Evolutionary conservation across 1,140 invertebrate species (phyloP).

Genomic region (Nomia melanderi): DNA sequence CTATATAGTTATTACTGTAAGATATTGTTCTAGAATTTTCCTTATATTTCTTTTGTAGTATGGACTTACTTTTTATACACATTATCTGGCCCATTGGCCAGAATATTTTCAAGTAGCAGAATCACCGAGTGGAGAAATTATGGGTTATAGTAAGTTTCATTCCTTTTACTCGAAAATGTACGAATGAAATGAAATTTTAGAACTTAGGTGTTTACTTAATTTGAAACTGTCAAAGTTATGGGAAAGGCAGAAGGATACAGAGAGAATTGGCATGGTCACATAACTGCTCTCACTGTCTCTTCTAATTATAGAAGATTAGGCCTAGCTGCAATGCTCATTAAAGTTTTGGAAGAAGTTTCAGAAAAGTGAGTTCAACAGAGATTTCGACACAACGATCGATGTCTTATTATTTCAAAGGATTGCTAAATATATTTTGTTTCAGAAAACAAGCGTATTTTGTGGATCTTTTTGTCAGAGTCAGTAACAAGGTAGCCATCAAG

Average conservation of each 20-base stretch:
- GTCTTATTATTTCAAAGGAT: not conserved
- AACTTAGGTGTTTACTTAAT: constrained; percentile 7
- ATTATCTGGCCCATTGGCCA: constrained; percentile 99
- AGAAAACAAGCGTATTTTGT: constrained; percentile 98
- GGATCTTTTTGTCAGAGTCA: constrained; percentile 99
- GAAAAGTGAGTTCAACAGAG: constrained; percentile 93
- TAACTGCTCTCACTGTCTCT: constrained; percentile 98
- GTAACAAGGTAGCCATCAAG: constrained; percentile 97
- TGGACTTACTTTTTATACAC: constrained; percentile 98
- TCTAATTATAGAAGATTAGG: constrained; percentile 95
- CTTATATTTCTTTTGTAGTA: constrained; percentile 83
- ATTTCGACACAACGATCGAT: not conserved
- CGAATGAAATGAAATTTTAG: not conserved
- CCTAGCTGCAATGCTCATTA: constrained; percentile 97
- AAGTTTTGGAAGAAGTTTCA: constrained; percentile 96
- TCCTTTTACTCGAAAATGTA: constrained; percentile 4
- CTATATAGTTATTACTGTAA: too few species aligned
- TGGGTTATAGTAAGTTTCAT: constrained; percentile 96
- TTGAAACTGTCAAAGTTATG: constrained; percentile 90
- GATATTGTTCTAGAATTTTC: constrained; percentile 7
- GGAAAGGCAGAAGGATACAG: constrained; percentile 98
- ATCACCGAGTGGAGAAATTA: constrained; percentile 96
- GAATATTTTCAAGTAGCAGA: constrained; percentile 99
- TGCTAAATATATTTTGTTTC: constrained; percentile 52
- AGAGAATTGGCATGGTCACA: constrained; percentile 99